These are phyloP conservation scores for Taurulus bubalis DNA, from an alignment of 2,113 vertebrate species.

Conservation along the genomic window DNA sequence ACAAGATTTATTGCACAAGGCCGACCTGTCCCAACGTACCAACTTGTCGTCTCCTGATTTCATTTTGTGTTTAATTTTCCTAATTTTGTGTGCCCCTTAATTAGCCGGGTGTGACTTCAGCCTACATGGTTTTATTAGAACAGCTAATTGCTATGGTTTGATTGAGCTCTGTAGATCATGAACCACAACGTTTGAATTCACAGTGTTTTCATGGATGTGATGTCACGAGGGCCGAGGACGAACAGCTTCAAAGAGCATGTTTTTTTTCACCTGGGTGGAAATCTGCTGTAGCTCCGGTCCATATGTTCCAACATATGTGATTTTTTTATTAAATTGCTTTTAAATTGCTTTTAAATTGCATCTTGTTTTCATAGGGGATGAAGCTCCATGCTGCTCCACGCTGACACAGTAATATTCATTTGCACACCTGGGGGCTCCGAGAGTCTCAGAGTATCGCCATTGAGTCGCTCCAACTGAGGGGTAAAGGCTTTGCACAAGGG, in stretches of 20 bases:
- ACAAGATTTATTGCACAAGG: constrained; percentile 9
- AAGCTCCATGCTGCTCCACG: constrained; percentile 18
- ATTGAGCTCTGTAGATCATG: constrained; percentile 45
- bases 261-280: constrained; percentile 8
- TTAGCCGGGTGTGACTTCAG: constrained; percentile 19
- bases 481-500: background rate
- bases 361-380: constrained; percentile 10
- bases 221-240: constrained; percentile 32
- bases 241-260: constrained; percentile 44
- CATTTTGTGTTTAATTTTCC: no score
- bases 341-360: constrained; percentile 47
- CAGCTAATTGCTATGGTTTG: constrained; percentile 45
- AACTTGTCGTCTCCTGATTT: constrained; percentile 11
- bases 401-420: constrained; percentile 1
- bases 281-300: constrained; percentile 13
- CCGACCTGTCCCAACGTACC: background rate
- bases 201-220: constrained; percentile 31
- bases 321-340: constrained; percentile 47
- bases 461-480: background rate
- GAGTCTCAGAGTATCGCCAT: background rate
- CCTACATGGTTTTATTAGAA: constrained; percentile 49
- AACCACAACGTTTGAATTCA: constrained; percentile 54
- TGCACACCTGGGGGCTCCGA: background rate
- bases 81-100: background rate
- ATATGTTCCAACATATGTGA: constrained; percentile 45